These are phyloP conservation scores for Carassius auratus DNA, from an alignment of 2,113 vertebrate species.

Conservation along the genomic window DNA sequence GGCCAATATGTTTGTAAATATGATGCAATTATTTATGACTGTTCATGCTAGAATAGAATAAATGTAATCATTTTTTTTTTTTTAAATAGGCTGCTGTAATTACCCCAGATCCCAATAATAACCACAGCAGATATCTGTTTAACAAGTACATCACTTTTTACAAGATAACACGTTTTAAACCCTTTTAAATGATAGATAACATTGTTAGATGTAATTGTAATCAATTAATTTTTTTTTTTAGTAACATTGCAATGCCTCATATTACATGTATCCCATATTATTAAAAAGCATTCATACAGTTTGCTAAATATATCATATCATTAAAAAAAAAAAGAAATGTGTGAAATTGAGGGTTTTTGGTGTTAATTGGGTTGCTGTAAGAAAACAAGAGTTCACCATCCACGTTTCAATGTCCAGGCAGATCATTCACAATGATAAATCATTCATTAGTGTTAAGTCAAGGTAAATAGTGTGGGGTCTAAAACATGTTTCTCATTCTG, in stretches of 20 bases:
- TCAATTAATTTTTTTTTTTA: background rate
- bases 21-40: slow-evolving; percentile 45
- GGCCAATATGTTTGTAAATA: slow-evolving; percentile 49
- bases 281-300: slow-evolving; percentile 16
- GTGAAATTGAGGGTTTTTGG: background rate
- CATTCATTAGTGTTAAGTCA: background rate
- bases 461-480: slow-evolving; percentile 17
- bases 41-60: slow-evolving; percentile 12
- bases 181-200: background rate
- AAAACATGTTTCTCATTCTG: slow-evolving; percentile 35
- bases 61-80: slow-evolving; percentile 20
- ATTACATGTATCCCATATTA: background rate
- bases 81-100: slow-evolving; percentile 1
- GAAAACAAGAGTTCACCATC: background rate
- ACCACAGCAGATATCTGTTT: background rate
- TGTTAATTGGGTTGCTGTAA: background rate
- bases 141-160: slow-evolving; percentile 5
- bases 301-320: slow-evolving; percentile 16
- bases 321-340: background rate
- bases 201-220: background rate
- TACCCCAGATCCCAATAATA: background rate
- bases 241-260: background rate
- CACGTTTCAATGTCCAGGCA: background rate
- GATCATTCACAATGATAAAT: background rate
- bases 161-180: background rate